A percentile compares a stretch with the other conserved stretches of the same genome.
These are phyloP conservation scores for Pseudorhombus dupliciocellatus DNA, from an alignment of 2,113 vertebrate species.

Conservation along the genomic window DNA sequence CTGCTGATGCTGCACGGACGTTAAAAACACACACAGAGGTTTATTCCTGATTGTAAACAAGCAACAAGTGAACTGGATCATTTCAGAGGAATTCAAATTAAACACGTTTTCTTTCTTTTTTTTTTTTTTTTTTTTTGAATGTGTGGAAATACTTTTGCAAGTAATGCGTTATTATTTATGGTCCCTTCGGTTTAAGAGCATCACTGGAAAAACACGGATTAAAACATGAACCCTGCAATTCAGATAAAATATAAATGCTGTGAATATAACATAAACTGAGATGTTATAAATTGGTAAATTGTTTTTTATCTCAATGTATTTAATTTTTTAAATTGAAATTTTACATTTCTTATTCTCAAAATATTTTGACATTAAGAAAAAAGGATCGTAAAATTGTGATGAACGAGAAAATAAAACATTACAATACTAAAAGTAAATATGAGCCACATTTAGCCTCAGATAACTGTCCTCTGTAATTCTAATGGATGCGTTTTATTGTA, in stretches of 20 bases:
- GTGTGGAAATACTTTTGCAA: no score
- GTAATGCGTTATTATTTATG: no score
- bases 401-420: neutral
- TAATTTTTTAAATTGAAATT: neutral
- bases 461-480: constrained; percentile 15
- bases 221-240: no score
- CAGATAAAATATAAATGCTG: no score
- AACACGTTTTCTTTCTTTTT: neutral
- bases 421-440: constrained; percentile 3
- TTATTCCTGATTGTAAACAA: neutral
- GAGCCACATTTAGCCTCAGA: neutral
- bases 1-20: neutral
- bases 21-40: neutral
- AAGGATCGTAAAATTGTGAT: neutral
- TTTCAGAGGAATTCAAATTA: neutral
- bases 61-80: neutral
- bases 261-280: no score
- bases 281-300: no score
- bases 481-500: constrained; percentile 28
- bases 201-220: no score
- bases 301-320: neutral
- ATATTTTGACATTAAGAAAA: neutral
- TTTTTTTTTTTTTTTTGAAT: neutral
- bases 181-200: no score
- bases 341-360: neutral